Conservation (phyloP, 1,140 invertebrate genomes). For the Drosophila repleta region DNA sequence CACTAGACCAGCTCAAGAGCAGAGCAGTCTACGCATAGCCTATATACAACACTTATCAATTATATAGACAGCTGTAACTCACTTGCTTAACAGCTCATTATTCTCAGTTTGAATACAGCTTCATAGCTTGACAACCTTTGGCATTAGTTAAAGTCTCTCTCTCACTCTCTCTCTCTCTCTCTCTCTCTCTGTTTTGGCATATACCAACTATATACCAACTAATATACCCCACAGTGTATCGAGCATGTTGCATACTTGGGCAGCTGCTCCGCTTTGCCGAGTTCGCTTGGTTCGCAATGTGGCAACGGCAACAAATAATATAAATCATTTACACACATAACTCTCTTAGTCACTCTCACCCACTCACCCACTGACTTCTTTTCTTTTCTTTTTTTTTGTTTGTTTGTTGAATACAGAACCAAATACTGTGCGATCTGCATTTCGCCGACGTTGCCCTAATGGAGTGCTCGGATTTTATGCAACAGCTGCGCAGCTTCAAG, state of each 20-base stretch:
- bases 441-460: constrained; percentile 94
- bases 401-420: constrained; percentile 62
- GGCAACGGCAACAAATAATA: constrained; percentile 26
- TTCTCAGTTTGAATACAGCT: too few relatives aligned
- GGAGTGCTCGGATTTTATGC: constrained; percentile 98
- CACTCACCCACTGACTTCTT: background rate
- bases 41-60: too few relatives aligned
- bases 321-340: constrained; percentile 37
- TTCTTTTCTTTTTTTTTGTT: background rate
- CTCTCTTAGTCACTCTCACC: background rate
- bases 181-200: too few relatives aligned
- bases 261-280: constrained; percentile 31
- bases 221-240: background rate
- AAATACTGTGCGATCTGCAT: constrained; percentile 84
- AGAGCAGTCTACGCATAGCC: too few relatives aligned
- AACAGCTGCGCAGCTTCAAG: constrained; percentile 97
- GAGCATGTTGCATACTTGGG: constrained; percentile 29
- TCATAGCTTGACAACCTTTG: too few relatives aligned
- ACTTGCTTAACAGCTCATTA: too few relatives aligned
- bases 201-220: too few relatives aligned
- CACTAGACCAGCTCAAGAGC: too few relatives aligned
- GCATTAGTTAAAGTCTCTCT: too few relatives aligned
- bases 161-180: too few relatives aligned
- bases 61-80: too few relatives aligned
- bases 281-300: constrained; percentile 9